Base-by-base conservation (phyloP, 2,113 vertebrate genomes). In the Callospermophilus lateralis region DNA sequence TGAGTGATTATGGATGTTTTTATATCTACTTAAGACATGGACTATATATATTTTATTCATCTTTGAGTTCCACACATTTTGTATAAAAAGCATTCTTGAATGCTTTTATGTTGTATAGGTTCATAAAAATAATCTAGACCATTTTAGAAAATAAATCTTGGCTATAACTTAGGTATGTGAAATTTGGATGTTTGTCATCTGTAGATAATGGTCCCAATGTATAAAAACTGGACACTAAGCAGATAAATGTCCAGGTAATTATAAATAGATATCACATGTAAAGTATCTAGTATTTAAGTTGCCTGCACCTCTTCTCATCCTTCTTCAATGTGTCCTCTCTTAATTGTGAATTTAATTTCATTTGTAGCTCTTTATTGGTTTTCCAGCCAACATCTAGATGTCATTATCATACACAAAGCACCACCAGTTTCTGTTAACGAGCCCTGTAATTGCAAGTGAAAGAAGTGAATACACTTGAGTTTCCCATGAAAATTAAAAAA, bases 401-500 rank as follows among this genome's bases (percentile, higher is more conserved):
- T 89, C 65, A 97, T 95, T 95, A 84, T 87, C 58, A 81, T 84
- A 92, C 80, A 76, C 45, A 97, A 89, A 96, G 95, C 39, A 68
- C 70, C 76, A 93, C 96, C 80, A 90, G 79, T 84, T 95, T 30
- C 84, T 90, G 87, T 92, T 97, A 97, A 96, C 93, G 95, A 97
- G 93, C 89, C 70, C 84, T 94, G 48, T 97, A 97, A 97, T 97
- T 95, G 72, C 95, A 92, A 94, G 86, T 77, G 65, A 95, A 96
- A 95, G 89, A 94, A 95, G 32, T 95, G 86, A 96, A 97, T 92
- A 92, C 80, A 94, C 92, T 97, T 95, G 95, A 97, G 96, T 93
- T 96, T 97, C 79, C 80, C 90, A 80, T 95, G 94, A 96, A 97
- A 97, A 96, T 93, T 96, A 68, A 81, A 94, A 97, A 98, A 90